Base-by-base conservation (phyloP, 2,888 invertebrate genomes). In the Fragum whitleyi region DNA sequence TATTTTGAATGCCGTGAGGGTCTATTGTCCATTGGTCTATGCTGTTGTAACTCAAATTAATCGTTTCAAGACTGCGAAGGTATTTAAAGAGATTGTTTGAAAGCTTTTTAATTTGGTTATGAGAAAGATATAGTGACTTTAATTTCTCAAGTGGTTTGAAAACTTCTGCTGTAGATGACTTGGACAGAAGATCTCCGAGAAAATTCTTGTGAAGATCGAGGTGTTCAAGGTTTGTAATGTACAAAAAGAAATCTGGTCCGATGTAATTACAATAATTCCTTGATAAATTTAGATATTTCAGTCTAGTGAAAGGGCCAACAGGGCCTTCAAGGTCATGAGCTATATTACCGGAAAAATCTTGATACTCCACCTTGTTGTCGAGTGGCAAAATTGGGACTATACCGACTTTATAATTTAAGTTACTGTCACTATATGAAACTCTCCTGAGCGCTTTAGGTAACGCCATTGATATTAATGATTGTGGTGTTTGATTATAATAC, bases 221-320 rank as follows among this genome's bases (percentile, higher is more conserved):
- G 21, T 53, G 21, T 53, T 53, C 53, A 7, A 26, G 28, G 42
- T n/a, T 16, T 14, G 32, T 14, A 23, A 62, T 28, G 23, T 57
- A 14, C 36, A 36, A 19, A 36, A 51, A 65, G 47, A 53, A 53
- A n/a, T 53, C 7, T 53, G 53, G 53, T n/a, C 53, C 53, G 53
- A 53, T 53, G n/a, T 53, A 53, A n/a, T 1, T 19, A n/a, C 53
- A 53, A n/a, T 65, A 59, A 57, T 74, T 74, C 32, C 42, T 53
- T 19, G 81, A 81, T n/a, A 81, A 16, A 29, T 74, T 29, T 7
- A 81, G 5, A 32, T 73, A 47, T 62, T 69, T 51, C 16, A 81
- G 42, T 1, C 59, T 69, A 1, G 59, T 51, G 39, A 77, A 39
- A 6, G 57, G 39, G 5, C 69, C 47, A 55, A 76, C 23, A 0